Percentiles rank a stretch among this genome's conserved stretches.
phyloP scores from a whole-genome alignment of 1,140 invertebrate genomes.

The Andrena cerasifolii region DNA sequence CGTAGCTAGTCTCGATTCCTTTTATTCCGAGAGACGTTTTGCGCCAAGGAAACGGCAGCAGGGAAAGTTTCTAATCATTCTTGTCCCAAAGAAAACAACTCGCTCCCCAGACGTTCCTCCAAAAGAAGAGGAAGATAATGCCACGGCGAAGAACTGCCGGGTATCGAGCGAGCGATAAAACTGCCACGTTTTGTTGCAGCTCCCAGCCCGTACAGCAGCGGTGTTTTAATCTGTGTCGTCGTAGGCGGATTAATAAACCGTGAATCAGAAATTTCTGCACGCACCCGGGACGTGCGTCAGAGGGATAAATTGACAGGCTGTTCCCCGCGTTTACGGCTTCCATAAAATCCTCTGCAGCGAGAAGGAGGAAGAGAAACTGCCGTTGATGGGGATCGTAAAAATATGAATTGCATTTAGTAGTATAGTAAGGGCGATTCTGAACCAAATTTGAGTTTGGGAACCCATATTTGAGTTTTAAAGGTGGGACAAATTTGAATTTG shows the following conservation, averaged over 20 bases:
- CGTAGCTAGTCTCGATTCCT: constrained; percentile 17
- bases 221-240: background rate
- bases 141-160: too few species aligned
- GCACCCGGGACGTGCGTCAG: background rate
- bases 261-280: background rate
- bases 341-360: background rate
- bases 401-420: background rate
- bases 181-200: background rate
- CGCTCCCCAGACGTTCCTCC: too few species aligned
- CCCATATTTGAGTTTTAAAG: too few species aligned
- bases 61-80: constrained; percentile 21
- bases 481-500: too few species aligned
- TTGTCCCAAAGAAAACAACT: constrained; percentile 2
- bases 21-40: constrained; percentile 5
- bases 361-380: constrained; percentile 12
- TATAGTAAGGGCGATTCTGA: too few species aligned
- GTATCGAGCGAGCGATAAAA: too few species aligned
- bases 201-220: background rate
- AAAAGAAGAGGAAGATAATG: background rate
- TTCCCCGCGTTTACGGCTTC: constrained; percentile 5
- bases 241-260: constrained; percentile 8
- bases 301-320: constrained; percentile 27
- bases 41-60: background rate
- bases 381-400: background rate
- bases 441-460: too few species aligned